A percentile compares a stretch with the other conserved stretches of the same genome.
Evolutionary conservation across 2,113 vertebrate species (phyloP).

Genomic region (Theristicus caerulescens): DNA sequence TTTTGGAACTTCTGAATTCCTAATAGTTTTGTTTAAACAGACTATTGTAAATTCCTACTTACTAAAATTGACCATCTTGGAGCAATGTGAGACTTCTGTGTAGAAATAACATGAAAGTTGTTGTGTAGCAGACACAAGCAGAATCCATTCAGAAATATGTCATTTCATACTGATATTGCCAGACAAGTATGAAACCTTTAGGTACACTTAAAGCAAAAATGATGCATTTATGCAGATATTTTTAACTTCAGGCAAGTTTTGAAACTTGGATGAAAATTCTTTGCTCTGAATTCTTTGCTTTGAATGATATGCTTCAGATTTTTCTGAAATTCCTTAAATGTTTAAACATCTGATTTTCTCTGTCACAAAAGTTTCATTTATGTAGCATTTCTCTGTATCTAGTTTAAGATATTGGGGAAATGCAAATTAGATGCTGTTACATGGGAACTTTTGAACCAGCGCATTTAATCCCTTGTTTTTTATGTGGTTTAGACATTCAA

Average conservation of each 20-base stretch:
- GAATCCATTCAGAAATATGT: neutral
- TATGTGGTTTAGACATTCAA: neutral
- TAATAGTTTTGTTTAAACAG: neutral
- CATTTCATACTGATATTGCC: neutral
- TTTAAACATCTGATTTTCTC: neutral
- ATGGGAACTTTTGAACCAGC: neutral
- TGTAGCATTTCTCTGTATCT: neutral
- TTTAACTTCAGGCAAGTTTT: neutral
- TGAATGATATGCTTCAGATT: neutral
- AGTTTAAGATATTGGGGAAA: neutral
- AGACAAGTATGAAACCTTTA: neutral
- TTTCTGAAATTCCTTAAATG: neutral
- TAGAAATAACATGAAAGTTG: neutral
- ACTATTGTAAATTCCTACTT: neutral
- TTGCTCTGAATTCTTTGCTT: neutral
- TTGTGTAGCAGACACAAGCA: neutral
- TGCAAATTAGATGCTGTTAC: neutral
- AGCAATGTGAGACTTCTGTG: neutral
- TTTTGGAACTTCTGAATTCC: neutral
- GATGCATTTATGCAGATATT: neutral
- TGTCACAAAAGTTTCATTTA: neutral
- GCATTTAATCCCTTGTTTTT: neutral
- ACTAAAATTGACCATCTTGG: neutral
- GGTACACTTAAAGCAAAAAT: neutral
- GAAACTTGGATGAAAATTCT: neutral